phyloP scores from a whole-genome alignment of 2,797 vertebrate species.

The Peromyscus attwateri region DNA sequence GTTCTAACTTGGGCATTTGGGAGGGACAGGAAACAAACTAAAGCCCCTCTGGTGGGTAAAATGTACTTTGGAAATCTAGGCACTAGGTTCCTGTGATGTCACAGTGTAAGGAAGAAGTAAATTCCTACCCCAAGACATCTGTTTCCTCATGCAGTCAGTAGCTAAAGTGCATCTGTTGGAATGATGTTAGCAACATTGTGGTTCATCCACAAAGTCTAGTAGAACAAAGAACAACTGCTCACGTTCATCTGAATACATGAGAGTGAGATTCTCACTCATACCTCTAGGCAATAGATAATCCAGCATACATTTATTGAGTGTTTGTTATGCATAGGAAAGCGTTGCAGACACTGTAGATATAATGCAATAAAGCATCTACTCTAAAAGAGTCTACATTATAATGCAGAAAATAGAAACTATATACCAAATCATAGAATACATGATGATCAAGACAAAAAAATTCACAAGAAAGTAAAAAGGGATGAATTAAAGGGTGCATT shows the following conservation, averaged over 20 bases:
- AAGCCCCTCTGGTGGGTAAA: not conserved
- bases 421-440: not conserved
- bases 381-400: not conserved
- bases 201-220: not conserved
- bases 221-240: not conserved
- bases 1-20: not conserved
- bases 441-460: not conserved
- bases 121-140: not conserved
- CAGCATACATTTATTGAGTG: not conserved
- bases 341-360: not conserved
- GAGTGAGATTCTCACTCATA: not conserved
- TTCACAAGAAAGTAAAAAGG: not conserved
- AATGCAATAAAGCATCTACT: not conserved
- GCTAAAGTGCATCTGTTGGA: not conserved
- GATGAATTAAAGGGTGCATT: not conserved
- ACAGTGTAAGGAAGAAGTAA: not conserved
- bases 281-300: not conserved
- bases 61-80: slow-evolving; percentile 42
- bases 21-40: not conserved
- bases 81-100: not conserved
- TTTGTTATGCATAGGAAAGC: not conserved
- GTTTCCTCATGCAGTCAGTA: not conserved
- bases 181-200: not conserved
- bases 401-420: not conserved
- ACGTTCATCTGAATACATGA: not conserved